Evolutionary conservation across 2,888 invertebrate species (phyloP), one percentile per base, ranked within the genome.

Genomic region (Selenia dentaria): DNA sequence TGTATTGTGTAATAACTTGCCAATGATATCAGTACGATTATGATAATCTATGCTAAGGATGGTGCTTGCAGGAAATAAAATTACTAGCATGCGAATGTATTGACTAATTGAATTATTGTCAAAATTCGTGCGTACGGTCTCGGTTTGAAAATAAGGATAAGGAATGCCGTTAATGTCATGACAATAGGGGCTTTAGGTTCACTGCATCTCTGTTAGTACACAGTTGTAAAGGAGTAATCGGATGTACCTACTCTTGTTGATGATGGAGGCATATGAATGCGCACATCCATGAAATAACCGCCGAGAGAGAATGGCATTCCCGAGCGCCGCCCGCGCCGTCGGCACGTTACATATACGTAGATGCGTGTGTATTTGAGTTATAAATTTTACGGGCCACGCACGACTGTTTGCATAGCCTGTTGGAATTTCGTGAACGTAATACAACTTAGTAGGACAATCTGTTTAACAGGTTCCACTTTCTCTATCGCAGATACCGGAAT

Each of bases 301-400:
- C 58, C 60, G 61, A 56, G 65, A 75, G 73, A 79, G 62, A n/a
- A n/a, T n/a, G n/a, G n/a, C n/a, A n/a, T n/a, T n/a, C n/a, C n/a
- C n/a, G n/a, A n/a, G n/a, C n/a, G 67, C 82, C 83, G 84, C 83
- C 82, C 75, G 76, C 75, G 63, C 72, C 67, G 68, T 61, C 67
- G 56, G 57, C 56, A 64, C 69, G 70, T 70, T 60, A 70, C 37
- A 45, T 59, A 57, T 46, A 35, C 28, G 64, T 22, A 22, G 4
- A 1, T 6, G 6, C 22, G 67, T 57, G 52, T 64, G 54, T 78
- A 72, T 83, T 80, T 83, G 76, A 72, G 73, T 79, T 82, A 83
- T 83, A 83, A 64, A 82, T 81, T 80, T 79, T 68, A 82, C 73
- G 75, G 70, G 68, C 66, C 68, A 69, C 70, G 78, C 61, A 75